Evolutionary conservation across 2,113 vertebrate species (phyloP).

Genomic region (Myotis brandtii): DNA sequence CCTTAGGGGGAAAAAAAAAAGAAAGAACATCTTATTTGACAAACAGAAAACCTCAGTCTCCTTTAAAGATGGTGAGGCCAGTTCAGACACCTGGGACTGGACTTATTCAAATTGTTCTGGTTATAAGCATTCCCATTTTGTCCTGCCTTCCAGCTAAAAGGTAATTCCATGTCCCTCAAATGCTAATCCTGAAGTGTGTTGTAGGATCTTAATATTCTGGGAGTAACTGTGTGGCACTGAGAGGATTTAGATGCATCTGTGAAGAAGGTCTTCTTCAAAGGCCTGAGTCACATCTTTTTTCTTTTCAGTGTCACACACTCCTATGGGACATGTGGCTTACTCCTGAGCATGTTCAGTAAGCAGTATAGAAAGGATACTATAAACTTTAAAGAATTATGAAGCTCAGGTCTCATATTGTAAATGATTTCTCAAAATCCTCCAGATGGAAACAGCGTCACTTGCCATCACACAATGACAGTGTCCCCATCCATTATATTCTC

Average conservation of each 20-base stretch:
- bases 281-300: background rate
- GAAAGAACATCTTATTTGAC: background rate
- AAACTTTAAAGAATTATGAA: background rate
- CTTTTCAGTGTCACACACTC: background rate
- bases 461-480: rapidly evolving
- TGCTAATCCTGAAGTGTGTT: background rate
- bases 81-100: background rate
- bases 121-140: background rate
- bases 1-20: background rate
- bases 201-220: background rate
- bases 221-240: background rate
- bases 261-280: background rate
- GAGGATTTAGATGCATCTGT: background rate
- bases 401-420: background rate
- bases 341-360: background rate
- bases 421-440: background rate
- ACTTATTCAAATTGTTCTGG: background rate
- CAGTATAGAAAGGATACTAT: background rate
- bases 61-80: background rate
- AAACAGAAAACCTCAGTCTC: background rate
- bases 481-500: background rate
- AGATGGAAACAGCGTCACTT: background rate
- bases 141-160: background rate
- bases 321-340: background rate
- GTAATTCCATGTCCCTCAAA: background rate